Evolutionary conservation across 2,113 vertebrate species (phyloP), one percentile per base, ranked within the genome.

Genomic region (Mobula birostris): DNA sequence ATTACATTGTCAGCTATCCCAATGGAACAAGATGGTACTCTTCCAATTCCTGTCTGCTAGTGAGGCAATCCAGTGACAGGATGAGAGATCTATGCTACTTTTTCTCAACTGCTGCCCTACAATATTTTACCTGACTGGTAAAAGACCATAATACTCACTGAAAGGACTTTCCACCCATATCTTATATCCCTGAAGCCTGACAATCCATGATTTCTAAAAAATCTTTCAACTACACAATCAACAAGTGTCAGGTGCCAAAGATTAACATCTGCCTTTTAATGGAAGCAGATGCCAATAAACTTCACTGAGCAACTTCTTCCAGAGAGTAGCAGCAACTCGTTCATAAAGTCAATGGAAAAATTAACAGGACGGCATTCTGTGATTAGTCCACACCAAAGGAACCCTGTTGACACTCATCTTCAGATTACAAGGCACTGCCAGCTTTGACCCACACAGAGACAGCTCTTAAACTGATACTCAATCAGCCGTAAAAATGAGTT

Each of bases 401-500:
- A 27, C n/a, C 61, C 85, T 32, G 85, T 90, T 90, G 85, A 63
- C 85, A 32, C 29, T 63, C 66, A 19, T 90, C 85, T 90, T 90
- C 85, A 66, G 85, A 90, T 29, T 32, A 66, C 17, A 63, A 66
- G 61, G 1, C 85, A 66, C 85, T 32, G 29, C 48, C n/a, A 90
- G 27, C 29, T 90, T 66, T 90, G 85, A 68, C n/a, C 85, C 61
- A 68, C 29, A 66, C 85, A 66, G 29, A 3, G 85, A 29, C 85
- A 90, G 63, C 85, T 68, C 85, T 63, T 48, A 88, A 66, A 90
- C 61, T 68, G 91, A 74, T 74, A 93, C 24, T 76, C 72, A 70
- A 93, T 74, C 40, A 56, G 91, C 68, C 40, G 9, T 56, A 93
- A 56, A 72, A 48, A 27, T 74, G n/a, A 48, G 66, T 27, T 93